These are phyloP conservation scores for Leucophenga varia DNA, from an alignment of 1,140 invertebrate species.

Conservation along the genomic window DNA sequence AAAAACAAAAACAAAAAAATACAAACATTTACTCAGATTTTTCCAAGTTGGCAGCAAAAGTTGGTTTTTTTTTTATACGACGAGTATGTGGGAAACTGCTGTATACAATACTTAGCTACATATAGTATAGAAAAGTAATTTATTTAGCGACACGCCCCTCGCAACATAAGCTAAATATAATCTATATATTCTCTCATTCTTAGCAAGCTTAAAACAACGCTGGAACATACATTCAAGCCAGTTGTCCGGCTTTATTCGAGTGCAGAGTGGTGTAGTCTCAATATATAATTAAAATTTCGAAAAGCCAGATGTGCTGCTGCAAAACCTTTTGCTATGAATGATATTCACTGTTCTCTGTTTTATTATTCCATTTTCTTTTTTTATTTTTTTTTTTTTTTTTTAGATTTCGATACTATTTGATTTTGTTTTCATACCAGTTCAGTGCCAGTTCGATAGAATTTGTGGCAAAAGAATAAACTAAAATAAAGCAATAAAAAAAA, in stretches of 20 bases:
- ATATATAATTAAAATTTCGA: slow-evolving; percentile 54
- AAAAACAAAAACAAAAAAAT: too few species aligned
- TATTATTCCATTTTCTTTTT: too few species aligned
- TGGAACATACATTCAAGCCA: not conserved
- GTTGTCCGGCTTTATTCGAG: not conserved
- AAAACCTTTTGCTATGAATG: not conserved
- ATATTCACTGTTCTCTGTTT: too few species aligned
- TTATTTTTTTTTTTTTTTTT: too few species aligned
- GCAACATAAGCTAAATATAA: slow-evolving; percentile 38
- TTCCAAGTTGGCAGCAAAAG: slow-evolving; percentile 17
- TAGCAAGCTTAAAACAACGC: too few species aligned
- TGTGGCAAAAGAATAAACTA: not conserved
- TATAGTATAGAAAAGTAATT: slow-evolving; percentile 50
- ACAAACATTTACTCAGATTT: slow-evolving; percentile 42
- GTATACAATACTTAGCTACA: too few species aligned
- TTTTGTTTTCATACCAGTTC: too few species aligned
- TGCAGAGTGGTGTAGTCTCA: slow-evolving; percentile 35
- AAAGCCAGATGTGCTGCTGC: slow-evolving; percentile 46
- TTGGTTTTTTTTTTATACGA: slow-evolving; percentile 16
- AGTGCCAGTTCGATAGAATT: slow-evolving; percentile 24
- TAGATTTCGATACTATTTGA: too few species aligned
- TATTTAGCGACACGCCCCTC: slow-evolving; percentile 50
- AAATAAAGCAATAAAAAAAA: slow-evolving; percentile 5
- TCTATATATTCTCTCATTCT: slow-evolving; percentile 41
- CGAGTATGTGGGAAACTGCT: slow-evolving; percentile 4